Base-by-base conservation (phyloP, 2,888 invertebrate species). In the Charanyca ferruginea region DNA sequence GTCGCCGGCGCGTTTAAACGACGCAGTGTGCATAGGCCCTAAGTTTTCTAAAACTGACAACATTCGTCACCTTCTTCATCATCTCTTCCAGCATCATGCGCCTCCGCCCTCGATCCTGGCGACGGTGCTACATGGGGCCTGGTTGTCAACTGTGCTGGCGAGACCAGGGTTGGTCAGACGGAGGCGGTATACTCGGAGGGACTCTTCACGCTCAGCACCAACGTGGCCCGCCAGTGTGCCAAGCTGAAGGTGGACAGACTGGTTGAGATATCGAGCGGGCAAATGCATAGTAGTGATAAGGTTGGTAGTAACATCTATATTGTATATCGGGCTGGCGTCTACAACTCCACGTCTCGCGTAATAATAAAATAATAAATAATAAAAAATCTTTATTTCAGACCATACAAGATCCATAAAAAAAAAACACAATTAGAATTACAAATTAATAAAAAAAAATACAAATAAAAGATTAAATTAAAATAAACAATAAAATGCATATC, bases 131-230 rank as follows among this genome's bases (percentile, higher is more conserved):
- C 90, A 0, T 98, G 98, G 97, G 97, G 97, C 84, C 96, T 97
- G 88, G 98, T 98, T 52, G 97, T 98, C 70, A 99, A 99, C 94
- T 98, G 98, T 90, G 99, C 99, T 1, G 98, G 98, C 2, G 99
- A 99, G 94, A 99, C 98, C 4, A 97, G 98, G 89, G 96, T 97
- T 63, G 98, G 98, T 18, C 98, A 98, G 94, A 97, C 97, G 13
- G 98, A 98, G 89, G 97, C 98, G 3, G 98, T 99, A 22, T 99
- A 99, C 92, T 97, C 97, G 83, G 99, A 99, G 90, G 99, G 99
- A 16, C 98, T 99, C 77, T 96, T 97, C 68, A 98, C 98, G 81
- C 95, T 99, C 42, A 98, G 98, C 90, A 85, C 97, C 44, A 98
- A 98, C 88, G 98, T 98, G 91, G 98, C 98, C 13, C 96, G 96